phyloP scores from a whole-genome alignment of 2,113 vertebrate genomes.

The Hucho hucho region DNA sequence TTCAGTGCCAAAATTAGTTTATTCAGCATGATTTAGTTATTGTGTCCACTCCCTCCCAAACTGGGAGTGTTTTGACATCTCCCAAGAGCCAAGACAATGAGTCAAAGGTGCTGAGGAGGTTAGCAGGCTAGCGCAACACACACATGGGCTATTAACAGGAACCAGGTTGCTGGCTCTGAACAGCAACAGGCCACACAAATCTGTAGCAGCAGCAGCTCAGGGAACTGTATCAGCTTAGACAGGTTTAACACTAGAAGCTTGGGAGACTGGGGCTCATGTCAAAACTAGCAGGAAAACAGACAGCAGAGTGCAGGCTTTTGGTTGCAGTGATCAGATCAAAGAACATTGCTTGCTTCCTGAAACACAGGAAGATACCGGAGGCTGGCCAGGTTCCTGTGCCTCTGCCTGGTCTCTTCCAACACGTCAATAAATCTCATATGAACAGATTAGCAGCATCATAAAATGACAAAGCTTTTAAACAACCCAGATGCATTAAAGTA shows the following conservation, averaged over 20 bases:
- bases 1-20: too few species aligned
- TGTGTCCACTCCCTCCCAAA: too few species aligned
- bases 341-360: constrained; percentile 10
- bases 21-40: too few species aligned
- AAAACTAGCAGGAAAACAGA: constrained; percentile 35
- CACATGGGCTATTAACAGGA: constrained; percentile 55
- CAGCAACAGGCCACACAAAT: constrained; percentile 47
- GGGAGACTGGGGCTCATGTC: constrained; percentile 43
- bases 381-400: background rate
- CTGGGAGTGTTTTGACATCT: background rate
- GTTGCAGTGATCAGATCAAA: constrained; percentile 50
- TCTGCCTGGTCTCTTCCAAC: constrained; percentile 30
- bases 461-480: constrained; percentile 33
- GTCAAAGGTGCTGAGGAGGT: background rate
- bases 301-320: constrained; percentile 19
- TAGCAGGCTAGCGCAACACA: constrained; percentile 8
- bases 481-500: background rate
- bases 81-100: background rate
- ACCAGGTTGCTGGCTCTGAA: constrained; percentile 46
- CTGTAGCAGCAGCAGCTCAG: constrained; percentile 47
- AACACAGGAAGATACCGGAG: background rate
- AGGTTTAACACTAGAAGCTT: constrained; percentile 56
- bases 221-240: constrained; percentile 55
- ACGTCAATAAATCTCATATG: constrained; percentile 40
- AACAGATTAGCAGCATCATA: constrained; percentile 28